Conservation (phyloP, 2,113 vertebrate genomes). For the Alligator mississippiensis region DNA sequence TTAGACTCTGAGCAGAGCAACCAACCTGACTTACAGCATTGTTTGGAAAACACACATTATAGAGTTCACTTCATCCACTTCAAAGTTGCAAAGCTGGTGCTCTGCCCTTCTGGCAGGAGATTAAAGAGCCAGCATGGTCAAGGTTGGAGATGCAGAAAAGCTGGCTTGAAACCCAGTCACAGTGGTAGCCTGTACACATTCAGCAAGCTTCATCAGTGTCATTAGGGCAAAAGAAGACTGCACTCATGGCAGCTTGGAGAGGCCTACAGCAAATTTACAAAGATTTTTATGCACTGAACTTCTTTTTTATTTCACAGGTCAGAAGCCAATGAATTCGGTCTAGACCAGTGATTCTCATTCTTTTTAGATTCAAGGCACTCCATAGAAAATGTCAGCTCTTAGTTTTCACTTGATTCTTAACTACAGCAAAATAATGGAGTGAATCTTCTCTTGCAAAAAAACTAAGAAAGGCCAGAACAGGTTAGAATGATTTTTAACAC, state of each 20-base stretch:
- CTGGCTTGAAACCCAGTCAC: background rate
- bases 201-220: background rate
- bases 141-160: background rate
- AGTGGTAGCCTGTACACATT: background rate
- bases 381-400: too few species aligned
- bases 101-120: background rate
- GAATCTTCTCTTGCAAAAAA: too few species aligned
- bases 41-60: background rate
- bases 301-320: background rate
- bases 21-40: background rate
- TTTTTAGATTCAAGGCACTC: too few species aligned
- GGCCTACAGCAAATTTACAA: background rate
- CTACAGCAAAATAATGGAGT: too few species aligned
- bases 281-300: background rate
- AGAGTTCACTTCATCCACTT: background rate
- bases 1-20: background rate
- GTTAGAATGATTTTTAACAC: too few species aligned
- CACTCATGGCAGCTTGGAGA: background rate
- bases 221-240: background rate
- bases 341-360: too few species aligned
- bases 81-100: background rate
- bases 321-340: background rate
- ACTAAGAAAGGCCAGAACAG: too few species aligned
- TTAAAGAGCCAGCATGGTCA: background rate
- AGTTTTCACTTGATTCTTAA: too few species aligned